These are phyloP conservation scores for Merops nubicus DNA, from an alignment of 2,113 vertebrate species.

Conservation along the genomic window DNA sequence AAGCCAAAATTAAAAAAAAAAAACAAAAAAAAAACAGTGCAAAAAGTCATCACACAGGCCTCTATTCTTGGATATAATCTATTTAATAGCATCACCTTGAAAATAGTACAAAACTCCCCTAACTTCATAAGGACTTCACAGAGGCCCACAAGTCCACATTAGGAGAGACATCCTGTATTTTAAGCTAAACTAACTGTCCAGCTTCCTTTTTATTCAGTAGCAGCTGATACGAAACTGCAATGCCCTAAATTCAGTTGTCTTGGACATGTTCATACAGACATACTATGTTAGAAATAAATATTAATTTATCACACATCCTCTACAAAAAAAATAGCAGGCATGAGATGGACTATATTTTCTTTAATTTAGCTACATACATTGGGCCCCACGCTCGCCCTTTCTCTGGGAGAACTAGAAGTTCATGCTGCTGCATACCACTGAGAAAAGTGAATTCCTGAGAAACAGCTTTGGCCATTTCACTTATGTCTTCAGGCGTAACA, in stretches of 20 bases:
- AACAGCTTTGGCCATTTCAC: constrained; percentile 72
- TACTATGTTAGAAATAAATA: background rate
- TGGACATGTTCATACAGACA: background rate
- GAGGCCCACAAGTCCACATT: background rate
- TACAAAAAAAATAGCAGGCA: background rate
- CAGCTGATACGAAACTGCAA: background rate
- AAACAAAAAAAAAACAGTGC: background rate
- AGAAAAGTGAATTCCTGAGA: constrained; percentile 83
- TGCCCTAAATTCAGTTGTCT: background rate
- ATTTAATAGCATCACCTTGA: background rate
- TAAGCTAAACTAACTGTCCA: background rate
- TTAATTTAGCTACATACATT: constrained; percentile 90
- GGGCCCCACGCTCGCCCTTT: constrained; percentile 89
- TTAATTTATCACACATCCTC: background rate
- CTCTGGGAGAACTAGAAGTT: constrained; percentile 88
- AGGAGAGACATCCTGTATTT: background rate
- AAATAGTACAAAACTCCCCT: background rate
- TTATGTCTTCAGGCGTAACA: constrained; percentile 80
- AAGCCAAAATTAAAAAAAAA: background rate
- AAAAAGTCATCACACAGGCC: background rate
- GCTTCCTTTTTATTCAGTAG: background rate
- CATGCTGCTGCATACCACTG: constrained; percentile 67
- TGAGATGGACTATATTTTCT: constrained; percentile 54
- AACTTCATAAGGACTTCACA: background rate
- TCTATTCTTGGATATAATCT: background rate